Evolutionary conservation across 2,113 vertebrate genomes (phyloP), one percentile per base, ranked within the genome.

Genomic region (Romanogobio albipinnatus): DNA sequence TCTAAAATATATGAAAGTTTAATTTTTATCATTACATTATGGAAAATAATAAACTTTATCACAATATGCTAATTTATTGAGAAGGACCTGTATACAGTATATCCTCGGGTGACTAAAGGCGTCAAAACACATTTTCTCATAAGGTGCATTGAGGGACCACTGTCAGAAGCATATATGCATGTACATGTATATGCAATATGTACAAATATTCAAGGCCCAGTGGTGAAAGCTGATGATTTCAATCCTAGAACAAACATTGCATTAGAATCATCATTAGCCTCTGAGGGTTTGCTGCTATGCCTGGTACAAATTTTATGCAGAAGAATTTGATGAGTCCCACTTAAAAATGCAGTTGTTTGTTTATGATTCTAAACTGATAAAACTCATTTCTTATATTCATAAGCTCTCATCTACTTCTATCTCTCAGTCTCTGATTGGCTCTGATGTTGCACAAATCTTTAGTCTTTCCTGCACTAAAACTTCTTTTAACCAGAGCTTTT

Each of bases 291-390:
- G 62, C 26, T 51, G 53, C 59, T 19, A 66, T 19, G 47, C 39
- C 43, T 73, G n/a, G 43, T 73, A 53, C 74, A 14, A 68, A 66
- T 49, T 7, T 68, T 51, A 49, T 51, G 78, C 78, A 68, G 33
- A 81, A 81, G 14, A 68, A 47, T 66, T 51, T 81, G 77, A 78
- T 45, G 76, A 66, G 78, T 64, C 77, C 59, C 43, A 81, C 14
- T 81, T 81, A 81, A 66, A 81, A 81, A 81, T n/a, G 51, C 61
- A 51, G 51, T 51, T 29, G 79, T 68, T 47, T 51, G 45, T 68
- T 81, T 81, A 81, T 81, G 62, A 61, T 81, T 62, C 24, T 29
- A 66, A 80, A 64, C 77, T 22, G 22, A 59, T 47, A 15, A 66
- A 80, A 66, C 62, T 47, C n/a, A 62, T 84, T 49, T 64, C 73